These are phyloP conservation scores for Muschampia plurimacula DNA, from an alignment of 2,888 invertebrate species.

Conservation along the genomic window DNA sequence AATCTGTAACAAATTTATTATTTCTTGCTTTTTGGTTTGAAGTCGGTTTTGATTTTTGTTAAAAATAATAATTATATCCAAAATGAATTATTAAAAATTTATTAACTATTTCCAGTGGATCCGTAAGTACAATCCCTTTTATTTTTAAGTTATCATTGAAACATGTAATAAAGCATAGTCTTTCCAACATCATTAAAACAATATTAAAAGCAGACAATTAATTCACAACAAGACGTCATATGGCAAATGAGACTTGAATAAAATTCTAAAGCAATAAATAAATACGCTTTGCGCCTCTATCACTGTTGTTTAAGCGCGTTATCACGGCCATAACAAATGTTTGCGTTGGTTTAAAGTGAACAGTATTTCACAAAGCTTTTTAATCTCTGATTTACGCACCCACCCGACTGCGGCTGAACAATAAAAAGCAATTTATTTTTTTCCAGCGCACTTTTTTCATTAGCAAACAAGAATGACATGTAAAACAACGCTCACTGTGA, in stretches of 20 bases:
- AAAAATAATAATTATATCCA: too few relatives aligned
- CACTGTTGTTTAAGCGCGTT: conserved; percentile 46
- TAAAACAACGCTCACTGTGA: conserved; percentile 77
- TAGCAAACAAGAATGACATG: conserved; percentile 82
- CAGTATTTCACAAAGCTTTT: conserved; percentile 69
- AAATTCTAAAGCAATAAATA: conserved; percentile 33
- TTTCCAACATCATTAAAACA: background rate
- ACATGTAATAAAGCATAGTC: background rate
- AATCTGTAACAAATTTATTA: too few relatives aligned
- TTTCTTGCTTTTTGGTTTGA: too few relatives aligned
- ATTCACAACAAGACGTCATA: conserved; percentile 15
- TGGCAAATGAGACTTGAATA: conserved; percentile 14
- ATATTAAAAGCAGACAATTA: conserved; percentile 6
- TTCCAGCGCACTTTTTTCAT: conserved; percentile 78
- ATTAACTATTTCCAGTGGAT: too few relatives aligned
- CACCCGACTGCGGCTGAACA: conserved; percentile 68
- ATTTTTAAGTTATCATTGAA: too few relatives aligned
- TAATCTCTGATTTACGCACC: conserved; percentile 78
- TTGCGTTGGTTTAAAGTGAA: conserved; percentile 64
- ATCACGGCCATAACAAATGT: conserved; percentile 64
- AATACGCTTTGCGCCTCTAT: conserved; percentile 33
- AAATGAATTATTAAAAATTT: too few relatives aligned
- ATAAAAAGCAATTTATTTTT: conserved; percentile 81
- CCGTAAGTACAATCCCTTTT: too few relatives aligned
- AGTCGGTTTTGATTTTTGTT: too few relatives aligned